phyloP scores from a whole-genome alignment of 2,113 vertebrate species.

The Phyllostomus hastatus region DNA sequence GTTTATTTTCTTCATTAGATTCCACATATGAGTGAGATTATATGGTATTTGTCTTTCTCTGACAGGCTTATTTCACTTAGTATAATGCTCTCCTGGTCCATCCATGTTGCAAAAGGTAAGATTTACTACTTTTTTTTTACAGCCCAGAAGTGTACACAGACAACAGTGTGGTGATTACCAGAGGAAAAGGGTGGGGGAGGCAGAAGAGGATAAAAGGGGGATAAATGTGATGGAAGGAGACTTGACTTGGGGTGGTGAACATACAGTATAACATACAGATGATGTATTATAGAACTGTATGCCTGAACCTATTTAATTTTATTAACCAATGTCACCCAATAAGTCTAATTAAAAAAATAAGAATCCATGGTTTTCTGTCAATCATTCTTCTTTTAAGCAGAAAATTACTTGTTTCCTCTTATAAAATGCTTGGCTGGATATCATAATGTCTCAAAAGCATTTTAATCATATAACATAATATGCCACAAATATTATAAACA shows the following conservation, averaged over 20 bases:
- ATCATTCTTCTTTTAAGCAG: constrained; percentile 26
- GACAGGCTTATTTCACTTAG: neutral
- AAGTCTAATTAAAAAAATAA: neutral
- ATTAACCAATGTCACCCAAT: neutral
- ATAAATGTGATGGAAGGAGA: neutral
- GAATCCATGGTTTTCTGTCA: constrained; percentile 18
- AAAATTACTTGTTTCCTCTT: constrained; percentile 24
- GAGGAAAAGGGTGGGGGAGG: neutral
- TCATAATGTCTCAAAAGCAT: neutral
- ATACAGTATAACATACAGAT: neutral
- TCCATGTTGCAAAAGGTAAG: neutral
- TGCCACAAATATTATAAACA: constrained; percentile 30
- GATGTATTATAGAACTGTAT: neutral
- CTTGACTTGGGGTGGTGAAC: neutral
- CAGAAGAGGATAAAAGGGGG: neutral
- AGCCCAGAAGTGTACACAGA: neutral
- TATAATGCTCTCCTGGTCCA: neutral
- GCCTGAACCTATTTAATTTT: neutral
- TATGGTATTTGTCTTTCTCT: neutral
- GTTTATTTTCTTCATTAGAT: neutral
- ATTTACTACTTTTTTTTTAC: neutral
- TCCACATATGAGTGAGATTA: neutral
- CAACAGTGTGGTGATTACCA: neutral
- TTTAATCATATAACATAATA: neutral
- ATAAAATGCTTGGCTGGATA: constrained; percentile 26